Percentiles rank a stretch among this genome's conserved stretches.
Conservation (phyloP, 2,113 vertebrate species). For the Heterochromis multidens region DNA sequence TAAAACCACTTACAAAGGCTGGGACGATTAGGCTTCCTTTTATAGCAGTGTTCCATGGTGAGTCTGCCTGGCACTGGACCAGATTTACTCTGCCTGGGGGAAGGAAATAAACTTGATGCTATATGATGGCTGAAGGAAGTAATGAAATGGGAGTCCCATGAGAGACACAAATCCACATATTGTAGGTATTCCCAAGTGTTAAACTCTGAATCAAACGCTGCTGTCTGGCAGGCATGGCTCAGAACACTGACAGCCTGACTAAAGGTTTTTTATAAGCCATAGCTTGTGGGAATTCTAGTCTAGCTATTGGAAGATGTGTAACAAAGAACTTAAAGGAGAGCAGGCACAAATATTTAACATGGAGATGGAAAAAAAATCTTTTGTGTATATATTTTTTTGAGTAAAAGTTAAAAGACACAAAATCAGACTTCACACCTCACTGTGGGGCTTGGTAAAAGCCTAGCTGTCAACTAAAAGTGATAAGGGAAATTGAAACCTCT, state of each 20-base stretch:
- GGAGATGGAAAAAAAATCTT: not conserved
- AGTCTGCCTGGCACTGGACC: constrained; percentile 12
- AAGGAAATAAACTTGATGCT: constrained; percentile 47
- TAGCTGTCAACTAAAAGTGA: constrained; percentile 16
- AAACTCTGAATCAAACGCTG: constrained; percentile 43
- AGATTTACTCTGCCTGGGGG: constrained; percentile 44
- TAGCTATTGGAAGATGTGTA: constrained; percentile 3
- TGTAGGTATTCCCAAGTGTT: constrained; percentile 52
- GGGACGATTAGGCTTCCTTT: constrained; percentile 53
- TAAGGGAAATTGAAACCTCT: not conserved
- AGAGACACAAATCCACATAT: constrained; percentile 60
- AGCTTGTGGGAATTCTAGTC: constrained; percentile 39
- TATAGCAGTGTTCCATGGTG: constrained; percentile 40
- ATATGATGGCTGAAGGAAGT: constrained; percentile 53
- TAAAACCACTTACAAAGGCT: constrained; percentile 44
- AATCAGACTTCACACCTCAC: not conserved
- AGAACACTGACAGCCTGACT: constrained; percentile 47
- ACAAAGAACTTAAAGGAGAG: constrained; percentile 21
- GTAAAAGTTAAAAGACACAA: not conserved
- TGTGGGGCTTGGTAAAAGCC: not conserved
- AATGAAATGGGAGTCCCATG: constrained; percentile 53
- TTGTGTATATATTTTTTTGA: constrained; percentile 12
- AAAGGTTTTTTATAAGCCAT: constrained; percentile 42
- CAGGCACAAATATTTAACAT: not conserved
- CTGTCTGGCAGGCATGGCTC: constrained; percentile 54